Evolutionary conservation across 2,888 invertebrate genomes (phyloP).

Genomic region (Eledona agricola): DNA sequence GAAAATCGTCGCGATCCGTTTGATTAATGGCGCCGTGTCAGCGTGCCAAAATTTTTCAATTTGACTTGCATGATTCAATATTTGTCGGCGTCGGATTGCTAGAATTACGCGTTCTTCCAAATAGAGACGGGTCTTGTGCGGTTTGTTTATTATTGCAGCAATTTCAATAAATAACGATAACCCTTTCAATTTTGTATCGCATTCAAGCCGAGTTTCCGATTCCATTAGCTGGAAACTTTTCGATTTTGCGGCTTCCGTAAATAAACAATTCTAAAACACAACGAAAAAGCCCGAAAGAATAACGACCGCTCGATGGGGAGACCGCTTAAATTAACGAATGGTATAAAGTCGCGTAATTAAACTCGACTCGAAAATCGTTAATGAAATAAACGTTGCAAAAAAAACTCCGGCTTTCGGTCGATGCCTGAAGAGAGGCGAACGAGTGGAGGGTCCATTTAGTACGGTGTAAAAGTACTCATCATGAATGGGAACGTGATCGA

Average conservation of each 20-base stretch:
- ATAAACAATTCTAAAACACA: slow-evolving; percentile 16
- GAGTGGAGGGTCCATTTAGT: slow-evolving; percentile 27
- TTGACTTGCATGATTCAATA: too few relatives aligned
- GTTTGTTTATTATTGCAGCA: slow-evolving; percentile 13
- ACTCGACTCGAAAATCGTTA: slow-evolving; percentile 33
- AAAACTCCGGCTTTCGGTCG: slow-evolving; percentile 13
- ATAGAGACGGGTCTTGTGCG: too few relatives aligned
- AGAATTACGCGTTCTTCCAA: too few relatives aligned
- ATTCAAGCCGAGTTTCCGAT: slow-evolving; percentile 16
- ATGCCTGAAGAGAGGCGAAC: slow-evolving; percentile 14
- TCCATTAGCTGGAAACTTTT: slow-evolving; percentile 22
- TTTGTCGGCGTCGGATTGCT: too few relatives aligned
- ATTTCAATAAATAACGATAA: slow-evolving; percentile 26
- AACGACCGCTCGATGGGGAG: slow-evolving; percentile 20
- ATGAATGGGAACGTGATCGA: slow-evolving; percentile 32
- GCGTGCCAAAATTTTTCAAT: too few relatives aligned
- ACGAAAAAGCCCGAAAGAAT: slow-evolving; percentile 14
- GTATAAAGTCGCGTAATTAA: slow-evolving; percentile 35
- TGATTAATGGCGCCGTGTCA: too few relatives aligned
- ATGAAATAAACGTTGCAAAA: slow-evolving; percentile 34
- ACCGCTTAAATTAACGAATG: slow-evolving; percentile 28
- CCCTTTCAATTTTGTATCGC: slow-evolving; percentile 22
- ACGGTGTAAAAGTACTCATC: slow-evolving; percentile 32
- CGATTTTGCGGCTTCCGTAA: slow-evolving; percentile 23
- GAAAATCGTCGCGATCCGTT: too few relatives aligned